A percentile compares a stretch with the other conserved stretches of the same genome.
Conservation (phyloP, 1,140 invertebrate genomes). For the Aphis gossypii region DNA sequence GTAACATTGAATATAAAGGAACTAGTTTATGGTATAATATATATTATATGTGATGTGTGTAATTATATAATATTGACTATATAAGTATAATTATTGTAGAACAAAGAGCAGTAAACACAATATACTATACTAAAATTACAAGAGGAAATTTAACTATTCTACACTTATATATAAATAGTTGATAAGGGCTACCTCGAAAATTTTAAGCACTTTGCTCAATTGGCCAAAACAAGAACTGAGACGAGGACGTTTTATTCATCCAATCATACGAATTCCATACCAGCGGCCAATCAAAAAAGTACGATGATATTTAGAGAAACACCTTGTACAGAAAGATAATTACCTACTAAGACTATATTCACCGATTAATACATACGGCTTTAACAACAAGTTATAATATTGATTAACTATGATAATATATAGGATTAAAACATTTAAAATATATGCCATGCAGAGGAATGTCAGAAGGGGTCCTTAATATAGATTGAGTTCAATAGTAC, state of each 20-base stretch:
- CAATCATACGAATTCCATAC: not conserved
- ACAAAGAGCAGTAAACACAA: not conserved
- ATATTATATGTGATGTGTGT: slow-evolving; percentile 22
- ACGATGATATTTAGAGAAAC: not conserved
- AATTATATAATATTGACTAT: not conserved
- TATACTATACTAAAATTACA: not conserved
- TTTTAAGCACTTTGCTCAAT: not conserved
- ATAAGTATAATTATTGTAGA: not conserved
- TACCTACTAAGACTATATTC: not conserved
- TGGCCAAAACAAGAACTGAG: not conserved
- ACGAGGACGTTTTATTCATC: not conserved
- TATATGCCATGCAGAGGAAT: not conserved
- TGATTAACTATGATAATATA: slow-evolving; percentile 9
- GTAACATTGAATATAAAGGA: not conserved
- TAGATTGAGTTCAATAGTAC: not conserved
- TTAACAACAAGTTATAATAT: not conserved
- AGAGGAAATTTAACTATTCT: not conserved
- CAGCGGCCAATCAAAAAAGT: not conserved
- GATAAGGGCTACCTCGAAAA: not conserved
- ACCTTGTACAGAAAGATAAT: not conserved
- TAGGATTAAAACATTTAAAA: not conserved
- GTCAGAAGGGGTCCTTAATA: slow-evolving; percentile 11
- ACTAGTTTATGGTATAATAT: slow-evolving; percentile 1
- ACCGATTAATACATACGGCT: not conserved
- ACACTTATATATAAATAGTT: not conserved